Evolutionary conservation across 2,797 vertebrate genomes (phyloP), one percentile per base, ranked within the genome.

Genomic region (Anolis apletophallus): DNA sequence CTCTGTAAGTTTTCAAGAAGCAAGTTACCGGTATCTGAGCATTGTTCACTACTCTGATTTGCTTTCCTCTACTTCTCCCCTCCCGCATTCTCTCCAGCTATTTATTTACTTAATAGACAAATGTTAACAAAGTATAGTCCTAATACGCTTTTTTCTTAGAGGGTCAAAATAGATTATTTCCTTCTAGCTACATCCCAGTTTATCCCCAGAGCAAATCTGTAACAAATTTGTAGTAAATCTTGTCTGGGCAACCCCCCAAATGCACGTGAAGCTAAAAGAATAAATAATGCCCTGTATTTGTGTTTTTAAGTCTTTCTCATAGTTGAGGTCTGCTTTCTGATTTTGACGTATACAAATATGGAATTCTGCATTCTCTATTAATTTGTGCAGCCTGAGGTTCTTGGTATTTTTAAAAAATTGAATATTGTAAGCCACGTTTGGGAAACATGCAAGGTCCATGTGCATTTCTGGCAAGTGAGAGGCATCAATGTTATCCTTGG

Each of bases 81-180:
- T 12, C 14, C 61, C 26, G 3, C 55, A 16, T 29, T 64, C 46
- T 82, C 74, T 34, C 50, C 23, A 67, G 55, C 87, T 88, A 81
- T 88, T 83, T 32, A 16, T 73, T 3, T 69, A 67, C 10, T 69
- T 68, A 57, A 77, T 54, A 55, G 85, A 69, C 80, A 90, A 85
- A 34, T 76, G 29, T 71, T 19, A 84, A 4, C 14, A 84, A 71
- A 59, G 46, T 61, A 19, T 80, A 61, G 21, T 77, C 21, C n/a
- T 55, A 68, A 26, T 36, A 32, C 8, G 1, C 3, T 29, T 68
- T 69, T 50, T 34, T 68, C 34, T 32, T n/a, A 26, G n/a, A 55
- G 40, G 46, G 69, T 54, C 21, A 72, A 80, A 59, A 50, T 46
- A 34, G 32, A 54, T 76, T 84, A 16, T 6, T 16, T 84, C 17